These are phyloP conservation scores for Xiphophorus birchmanni DNA, from an alignment of 2,797 vertebrate genomes.

Conservation along the genomic window DNA sequence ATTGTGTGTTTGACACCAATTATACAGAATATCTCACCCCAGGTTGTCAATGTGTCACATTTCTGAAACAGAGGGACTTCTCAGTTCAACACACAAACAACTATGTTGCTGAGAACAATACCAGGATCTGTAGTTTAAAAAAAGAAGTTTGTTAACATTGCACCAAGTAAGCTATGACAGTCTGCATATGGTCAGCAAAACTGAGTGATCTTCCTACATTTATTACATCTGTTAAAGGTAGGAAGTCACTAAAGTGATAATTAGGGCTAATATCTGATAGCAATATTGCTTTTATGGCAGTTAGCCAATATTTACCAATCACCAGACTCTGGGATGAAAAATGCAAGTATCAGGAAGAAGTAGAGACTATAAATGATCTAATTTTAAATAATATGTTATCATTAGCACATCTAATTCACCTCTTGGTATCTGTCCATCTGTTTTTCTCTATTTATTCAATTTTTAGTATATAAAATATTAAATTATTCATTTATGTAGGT, in stretches of 20 bases:
- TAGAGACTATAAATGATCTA: background rate
- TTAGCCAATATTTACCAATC: background rate
- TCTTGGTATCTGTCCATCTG: background rate
- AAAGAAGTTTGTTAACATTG: background rate
- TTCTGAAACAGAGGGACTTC: background rate
- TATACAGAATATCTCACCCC: background rate
- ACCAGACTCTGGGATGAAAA: background rate
- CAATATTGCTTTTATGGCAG: background rate
- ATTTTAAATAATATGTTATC: background rate
- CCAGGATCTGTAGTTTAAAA: slow-evolving; percentile 3
- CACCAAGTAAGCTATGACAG: background rate
- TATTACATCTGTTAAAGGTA: background rate
- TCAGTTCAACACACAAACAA: background rate
- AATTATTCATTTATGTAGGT: background rate
- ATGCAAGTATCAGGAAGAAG: background rate
- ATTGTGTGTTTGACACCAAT: background rate
- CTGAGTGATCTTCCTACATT: background rate
- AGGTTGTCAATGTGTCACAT: slow-evolving; percentile 5
- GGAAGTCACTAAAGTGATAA: background rate
- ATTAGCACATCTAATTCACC: background rate
- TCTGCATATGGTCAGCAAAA: background rate
- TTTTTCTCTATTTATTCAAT: background rate
- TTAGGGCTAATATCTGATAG: background rate
- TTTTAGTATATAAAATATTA: background rate
- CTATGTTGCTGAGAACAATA: background rate